phyloP scores from a whole-genome alignment of 2,113 vertebrate species.

The Macaca mulatta region DNA sequence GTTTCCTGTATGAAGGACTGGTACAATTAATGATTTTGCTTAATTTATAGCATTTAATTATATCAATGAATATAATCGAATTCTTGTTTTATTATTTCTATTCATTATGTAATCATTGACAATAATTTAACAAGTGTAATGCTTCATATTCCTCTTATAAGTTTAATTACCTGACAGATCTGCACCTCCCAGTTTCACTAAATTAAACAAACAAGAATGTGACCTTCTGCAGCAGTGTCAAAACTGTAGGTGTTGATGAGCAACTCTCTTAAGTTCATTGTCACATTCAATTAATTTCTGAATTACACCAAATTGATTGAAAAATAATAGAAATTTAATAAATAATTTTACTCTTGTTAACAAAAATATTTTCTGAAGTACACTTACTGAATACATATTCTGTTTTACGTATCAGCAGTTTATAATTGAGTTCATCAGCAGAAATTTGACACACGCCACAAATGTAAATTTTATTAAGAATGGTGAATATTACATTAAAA shows the following conservation, averaged over 20 bases:
- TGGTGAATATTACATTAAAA: not conserved
- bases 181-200: not conserved
- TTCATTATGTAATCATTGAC: slow-evolving; percentile 23
- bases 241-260: slow-evolving; percentile 32
- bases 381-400: not conserved
- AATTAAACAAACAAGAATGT: slow-evolving; percentile 41
- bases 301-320: slow-evolving; percentile 16
- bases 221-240: not conserved
- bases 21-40: slow-evolving; percentile 51
- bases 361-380: not conserved
- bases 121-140: not conserved
- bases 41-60: slow-evolving; percentile 62
- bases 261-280: not conserved
- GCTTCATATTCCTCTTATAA: slow-evolving; percentile 10
- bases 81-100: slow-evolving; percentile 1
- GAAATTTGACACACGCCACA: not conserved
- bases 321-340: not conserved
- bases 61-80: not conserved
- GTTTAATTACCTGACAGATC: slow-evolving; percentile 63
- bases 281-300: slow-evolving; percentile 29
- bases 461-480: not conserved
- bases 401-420: not conserved
- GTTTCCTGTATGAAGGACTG: not conserved
- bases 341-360: not conserved
- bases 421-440: not conserved